A percentile compares a stretch with the other conserved stretches of the same genome.
phyloP scores from a whole-genome alignment of 2,888 invertebrate genomes.

The Melanargia galathea region DNA sequence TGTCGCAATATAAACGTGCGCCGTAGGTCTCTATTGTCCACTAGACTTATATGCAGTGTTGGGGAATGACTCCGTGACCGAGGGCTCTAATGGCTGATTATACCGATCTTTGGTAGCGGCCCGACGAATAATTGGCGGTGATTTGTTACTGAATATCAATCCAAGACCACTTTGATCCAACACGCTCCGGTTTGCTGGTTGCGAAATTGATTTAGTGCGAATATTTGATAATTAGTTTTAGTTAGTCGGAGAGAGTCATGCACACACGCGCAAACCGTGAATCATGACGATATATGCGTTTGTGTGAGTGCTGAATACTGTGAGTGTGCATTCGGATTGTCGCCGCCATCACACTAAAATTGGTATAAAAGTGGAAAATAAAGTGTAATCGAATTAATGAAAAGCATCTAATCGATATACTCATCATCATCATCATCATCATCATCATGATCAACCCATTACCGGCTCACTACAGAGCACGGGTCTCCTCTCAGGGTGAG shows the following conservation, averaged over 20 bases:
- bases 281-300: too few relatives aligned
- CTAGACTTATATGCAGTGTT: slow-evolving; percentile 64
- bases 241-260: not conserved
- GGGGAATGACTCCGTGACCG: slow-evolving; percentile 62
- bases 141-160: slow-evolving; percentile 60
- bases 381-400: too few relatives aligned
- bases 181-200: slow-evolving; percentile 32
- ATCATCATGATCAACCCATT: too few relatives aligned
- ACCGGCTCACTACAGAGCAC: too few relatives aligned
- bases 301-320: too few relatives aligned
- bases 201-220: slow-evolving; percentile 14
- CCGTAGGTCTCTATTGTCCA: slow-evolving; percentile 44
- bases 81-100: slow-evolving; percentile 57
- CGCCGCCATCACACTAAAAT: too few relatives aligned
- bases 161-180: slow-evolving; percentile 29
- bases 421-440: too few relatives aligned
- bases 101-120: slow-evolving; percentile 58
- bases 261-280: not conserved
- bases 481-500: too few relatives aligned
- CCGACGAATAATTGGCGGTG: slow-evolving; percentile 46
- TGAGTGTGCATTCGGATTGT: too few relatives aligned
- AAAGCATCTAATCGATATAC: too few relatives aligned
- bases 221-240: slow-evolving; percentile 6
- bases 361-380: too few relatives aligned
- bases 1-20: slow-evolving; percentile 22